These are phyloP conservation scores for Ariopsis seemanni DNA, from an alignment of 2,113 vertebrate genomes.

Conservation along the genomic window DNA sequence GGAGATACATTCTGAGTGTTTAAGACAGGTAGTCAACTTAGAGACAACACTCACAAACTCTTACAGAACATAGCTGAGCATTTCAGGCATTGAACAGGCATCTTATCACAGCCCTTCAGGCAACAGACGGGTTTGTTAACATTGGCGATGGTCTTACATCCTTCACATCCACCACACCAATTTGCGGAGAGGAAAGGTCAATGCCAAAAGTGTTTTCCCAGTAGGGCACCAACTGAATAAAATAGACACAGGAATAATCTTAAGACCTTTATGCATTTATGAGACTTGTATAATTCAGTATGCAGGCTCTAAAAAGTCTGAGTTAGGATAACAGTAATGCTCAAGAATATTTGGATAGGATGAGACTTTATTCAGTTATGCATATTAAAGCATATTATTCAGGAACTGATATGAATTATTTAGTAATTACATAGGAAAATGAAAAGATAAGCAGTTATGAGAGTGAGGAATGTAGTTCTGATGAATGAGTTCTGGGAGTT, in stretches of 20 bases:
- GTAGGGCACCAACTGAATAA: conserved; percentile 83
- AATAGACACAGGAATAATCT: neutral
- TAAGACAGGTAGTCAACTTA: too few relatives aligned
- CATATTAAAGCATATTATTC: neutral
- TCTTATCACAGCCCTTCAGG: conserved; percentile 33
- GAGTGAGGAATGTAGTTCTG: neutral
- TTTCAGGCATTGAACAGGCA: conserved; percentile 21
- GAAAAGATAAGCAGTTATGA: neutral
- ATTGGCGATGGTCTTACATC: conserved; percentile 76
- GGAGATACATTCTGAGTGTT: neutral
- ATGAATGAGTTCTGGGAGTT: neutral
- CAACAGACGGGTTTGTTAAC: conserved; percentile 22
- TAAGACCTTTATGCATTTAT: neutral
- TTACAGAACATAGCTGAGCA: conserved; percentile 25
- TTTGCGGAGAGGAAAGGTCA: conserved; percentile 84
- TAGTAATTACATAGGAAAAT: neutral
- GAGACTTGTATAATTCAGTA: neutral
- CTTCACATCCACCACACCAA: conserved; percentile 86
- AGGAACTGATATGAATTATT: neutral
- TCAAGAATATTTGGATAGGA: neutral
- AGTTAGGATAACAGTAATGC: neutral
- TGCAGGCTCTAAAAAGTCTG: neutral
- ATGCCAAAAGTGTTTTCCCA: conserved; percentile 92
- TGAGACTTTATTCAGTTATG: neutral
- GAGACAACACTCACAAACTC: conserved; percentile 16